Base-by-base conservation (phyloP, 2,113 vertebrate genomes). In the Polyodon spathula region DNA sequence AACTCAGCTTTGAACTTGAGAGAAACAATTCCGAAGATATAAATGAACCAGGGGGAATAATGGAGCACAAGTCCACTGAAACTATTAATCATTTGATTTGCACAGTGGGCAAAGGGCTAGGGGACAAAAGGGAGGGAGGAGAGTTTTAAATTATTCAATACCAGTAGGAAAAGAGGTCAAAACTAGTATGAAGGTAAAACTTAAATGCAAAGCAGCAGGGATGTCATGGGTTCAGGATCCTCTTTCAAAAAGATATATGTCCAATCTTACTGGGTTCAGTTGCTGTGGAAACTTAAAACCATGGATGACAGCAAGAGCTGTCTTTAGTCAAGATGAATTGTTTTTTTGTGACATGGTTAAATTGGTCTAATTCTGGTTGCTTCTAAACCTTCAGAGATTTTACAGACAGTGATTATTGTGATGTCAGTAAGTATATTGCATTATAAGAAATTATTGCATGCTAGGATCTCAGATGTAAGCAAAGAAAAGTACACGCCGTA, bases 201-300 rank as follows among this genome's bases (percentile, higher is more conserved):
- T 72, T 84, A 79, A 85, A 82, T 60, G 62, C 72, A 68, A 82
- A 81, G 76, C 81, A 79, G 81, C 80, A 72, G 79, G 68, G 72
- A 79, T 71, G 66, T 12, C 48, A 50, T 50, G 48, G 12, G 6
- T 50, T 50, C 65, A 76, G 68, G 71, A 68, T 71, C 67, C 64
- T 69, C 68, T 74, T 78, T 75, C 69, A 78, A 70, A 72, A 70
- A 81, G 73, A 74, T 78, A 78, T 74, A 80, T 71, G 65, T 66
- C 58, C 66, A 60, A 64, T 64, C 73, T 58, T 67, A 67, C 66
- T 65, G 43, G 71, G 72, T 79, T 82, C 72, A 76, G 77, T 78
- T 74, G 75, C 76, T 80, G 69, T 54, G 73, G 82, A 77, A 88
- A 86, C 75, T 78, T 79, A 79, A 88, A 86, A 88, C 81, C 82